Base-by-base conservation (phyloP, 2,113 vertebrate species). In the Crotophaga sulcirostris region DNA sequence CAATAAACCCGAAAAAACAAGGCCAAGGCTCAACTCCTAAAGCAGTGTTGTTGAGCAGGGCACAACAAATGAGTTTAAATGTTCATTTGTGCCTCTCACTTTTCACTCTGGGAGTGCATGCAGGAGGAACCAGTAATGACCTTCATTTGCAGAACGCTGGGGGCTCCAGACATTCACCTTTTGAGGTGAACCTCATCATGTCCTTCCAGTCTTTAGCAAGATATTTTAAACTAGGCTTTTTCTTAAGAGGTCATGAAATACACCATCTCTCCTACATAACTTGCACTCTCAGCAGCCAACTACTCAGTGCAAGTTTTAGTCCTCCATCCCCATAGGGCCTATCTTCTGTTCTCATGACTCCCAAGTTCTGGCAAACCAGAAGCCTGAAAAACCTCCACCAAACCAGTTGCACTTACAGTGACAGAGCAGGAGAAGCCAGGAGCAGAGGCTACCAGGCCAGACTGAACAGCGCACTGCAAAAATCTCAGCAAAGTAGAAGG, bases 401-500 rank as follows among this genome's bases (percentile, higher is more conserved):
- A 62, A 55, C 3, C n/a, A 44, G 28, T 2, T 0, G 1, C 3
- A 4, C 3, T 1, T 20, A 36, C 23, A 23, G 16, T 6, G 9
- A 38, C 42, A 15, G 49, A 21, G 33, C n/a, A 10, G 25, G 38
- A 75, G 79, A 52, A 68, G 62, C 4, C 56, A 33, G 62, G 13
- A 80, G 68, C 63, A 40, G 33, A 2, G 18, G 42, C 13, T 1
- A 16, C 26, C 10, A 40, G 36, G 38, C 28, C 59, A 66, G 59
- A 45, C 3, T 76, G 67, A 85, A 36, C 2, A 29, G 20, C 0
- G 28, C 18, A 6, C 40, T 34, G 47, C 26, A 60, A 31, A 87
- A 55, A 6, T 24, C 54, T 52, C 44, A 36, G 67, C 63, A 62
- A 10, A 23, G 51, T 11, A 67, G 23, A 55, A n/a, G 79, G 72